These are phyloP conservation scores for Callionymus lyra DNA, from an alignment of 2,113 vertebrate species.

Conservation along the genomic window DNA sequence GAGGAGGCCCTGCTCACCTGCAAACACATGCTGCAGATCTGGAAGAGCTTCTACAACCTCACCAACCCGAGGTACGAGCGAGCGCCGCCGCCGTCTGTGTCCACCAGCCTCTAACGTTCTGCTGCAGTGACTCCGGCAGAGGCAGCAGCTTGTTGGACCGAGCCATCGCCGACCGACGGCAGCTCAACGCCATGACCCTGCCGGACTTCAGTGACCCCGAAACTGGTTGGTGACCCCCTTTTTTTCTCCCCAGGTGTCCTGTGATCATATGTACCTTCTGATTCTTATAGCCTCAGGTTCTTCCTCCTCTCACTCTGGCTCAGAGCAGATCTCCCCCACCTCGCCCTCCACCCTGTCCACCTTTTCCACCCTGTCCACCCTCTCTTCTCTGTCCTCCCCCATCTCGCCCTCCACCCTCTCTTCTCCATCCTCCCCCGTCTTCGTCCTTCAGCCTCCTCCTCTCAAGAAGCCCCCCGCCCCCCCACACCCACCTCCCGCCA, in stretches of 20 bases:
- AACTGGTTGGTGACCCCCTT: slow-evolving; percentile 72
- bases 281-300: slow-evolving; percentile 82
- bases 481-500: slow-evolving; percentile 47
- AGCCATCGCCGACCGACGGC: slow-evolving; percentile 88
- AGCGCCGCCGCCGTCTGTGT: neutral
- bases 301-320: slow-evolving; percentile 82
- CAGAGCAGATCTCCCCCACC: slow-evolving; percentile 77
- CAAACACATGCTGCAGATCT: slow-evolving; percentile 98
- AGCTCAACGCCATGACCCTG: slow-evolving; percentile 89
- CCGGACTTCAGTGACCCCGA: slow-evolving; percentile 97
- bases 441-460: slow-evolving; percentile 70
- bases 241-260: neutral
- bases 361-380: no score
- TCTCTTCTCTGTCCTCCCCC: slow-evolving; percentile 63
- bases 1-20: slow-evolving; percentile 94
- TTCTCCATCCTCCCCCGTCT: slow-evolving; percentile 68
- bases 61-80: slow-evolving; percentile 87
- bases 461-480: slow-evolving; percentile 57
- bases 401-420: slow-evolving; percentile 61
- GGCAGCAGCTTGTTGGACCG: slow-evolving; percentile 95
- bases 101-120: slow-evolving; percentile 8
- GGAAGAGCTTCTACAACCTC: slow-evolving; percentile 98
- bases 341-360: slow-evolving; percentile 71
- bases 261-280: slow-evolving; percentile 13
- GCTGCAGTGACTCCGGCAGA: slow-evolving; percentile 88